Evolutionary conservation across 2,888 invertebrate species (phyloP).

Genomic region (Malthinus flaveolus): DNA sequence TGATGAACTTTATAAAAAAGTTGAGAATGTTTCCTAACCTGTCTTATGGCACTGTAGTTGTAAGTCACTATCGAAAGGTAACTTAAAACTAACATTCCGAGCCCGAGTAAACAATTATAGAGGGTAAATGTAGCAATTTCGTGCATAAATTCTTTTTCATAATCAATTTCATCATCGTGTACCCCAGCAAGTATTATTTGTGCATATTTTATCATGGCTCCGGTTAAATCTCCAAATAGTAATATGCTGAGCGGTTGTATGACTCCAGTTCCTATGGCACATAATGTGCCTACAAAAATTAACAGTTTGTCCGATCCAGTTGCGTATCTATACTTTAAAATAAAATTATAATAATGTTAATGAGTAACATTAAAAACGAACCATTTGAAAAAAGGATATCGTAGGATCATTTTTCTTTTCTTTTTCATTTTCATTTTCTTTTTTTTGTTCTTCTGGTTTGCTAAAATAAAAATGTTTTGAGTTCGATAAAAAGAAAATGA

Average conservation of each 20-base stretch:
- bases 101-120: conserved; percentile 65
- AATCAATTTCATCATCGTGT: conserved; percentile 31
- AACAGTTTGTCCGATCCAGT: conserved; percentile 61
- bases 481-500: no score
- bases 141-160: conserved; percentile 54
- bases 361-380: not conserved
- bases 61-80: conserved; percentile 69
- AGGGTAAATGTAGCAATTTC: conserved; percentile 62
- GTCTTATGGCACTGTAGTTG: conserved; percentile 72
- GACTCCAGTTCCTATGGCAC: conserved; percentile 63
- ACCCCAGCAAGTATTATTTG: not conserved
- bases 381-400: conserved; percentile 5
- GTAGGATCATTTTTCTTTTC: not conserved
- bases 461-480: not conserved
- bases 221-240: conserved; percentile 67
- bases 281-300: conserved; percentile 61
- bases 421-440: not conserved
- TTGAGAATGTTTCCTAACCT: conserved; percentile 53
- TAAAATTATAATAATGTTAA: not conserved
- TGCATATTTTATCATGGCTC: conserved; percentile 59
- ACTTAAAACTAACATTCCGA: conserved; percentile 62
- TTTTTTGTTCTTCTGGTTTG: not conserved
- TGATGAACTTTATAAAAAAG: no score
- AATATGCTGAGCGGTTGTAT: conserved; percentile 70
- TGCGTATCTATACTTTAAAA: conserved; percentile 69